These are phyloP conservation scores for Temnothorax curvispinosus DNA, from an alignment of 1,140 invertebrate species.

Conservation along the genomic window DNA sequence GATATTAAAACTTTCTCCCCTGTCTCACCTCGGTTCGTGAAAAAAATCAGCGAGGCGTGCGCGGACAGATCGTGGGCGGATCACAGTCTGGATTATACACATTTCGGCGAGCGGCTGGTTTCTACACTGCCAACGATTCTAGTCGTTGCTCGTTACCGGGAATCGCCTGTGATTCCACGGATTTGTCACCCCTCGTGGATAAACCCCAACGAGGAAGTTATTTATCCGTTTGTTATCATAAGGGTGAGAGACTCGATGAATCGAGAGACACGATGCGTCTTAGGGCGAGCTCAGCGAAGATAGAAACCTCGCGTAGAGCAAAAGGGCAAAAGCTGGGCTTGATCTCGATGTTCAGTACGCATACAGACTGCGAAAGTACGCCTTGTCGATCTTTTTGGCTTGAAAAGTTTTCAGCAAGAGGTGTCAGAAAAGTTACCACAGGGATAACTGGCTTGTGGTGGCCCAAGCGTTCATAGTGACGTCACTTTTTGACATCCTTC, in stretches of 20 bases:
- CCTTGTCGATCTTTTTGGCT: too few relatives aligned
- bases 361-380: conserved; percentile 88
- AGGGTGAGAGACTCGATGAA: neutral
- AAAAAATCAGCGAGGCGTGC: conserved; percentile 30
- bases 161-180: neutral
- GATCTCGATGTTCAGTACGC: conserved; percentile 91
- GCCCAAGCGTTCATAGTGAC: too few relatives aligned
- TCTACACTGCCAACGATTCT: neutral
- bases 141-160: neutral
- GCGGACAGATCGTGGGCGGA: neutral
- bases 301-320: conserved; percentile 91
- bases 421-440: too few relatives aligned
- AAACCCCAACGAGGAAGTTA: neutral
- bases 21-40: neutral
- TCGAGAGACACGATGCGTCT: neutral
- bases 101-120: neutral
- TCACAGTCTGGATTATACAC: conserved; percentile 3
- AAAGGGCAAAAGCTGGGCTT: conserved; percentile 90
- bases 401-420: too few relatives aligned
- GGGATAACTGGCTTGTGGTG: too few relatives aligned
- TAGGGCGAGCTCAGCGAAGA: conserved; percentile 85
- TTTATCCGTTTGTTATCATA: conserved; percentile 1
- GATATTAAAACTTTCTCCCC: conserved; percentile 52
- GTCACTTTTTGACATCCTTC: too few relatives aligned
- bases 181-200: neutral